A percentile compares a stretch with the other conserved stretches of the same genome.
phyloP scores from a whole-genome alignment of 2,888 invertebrate genomes.

The Aphrophora alni region DNA sequence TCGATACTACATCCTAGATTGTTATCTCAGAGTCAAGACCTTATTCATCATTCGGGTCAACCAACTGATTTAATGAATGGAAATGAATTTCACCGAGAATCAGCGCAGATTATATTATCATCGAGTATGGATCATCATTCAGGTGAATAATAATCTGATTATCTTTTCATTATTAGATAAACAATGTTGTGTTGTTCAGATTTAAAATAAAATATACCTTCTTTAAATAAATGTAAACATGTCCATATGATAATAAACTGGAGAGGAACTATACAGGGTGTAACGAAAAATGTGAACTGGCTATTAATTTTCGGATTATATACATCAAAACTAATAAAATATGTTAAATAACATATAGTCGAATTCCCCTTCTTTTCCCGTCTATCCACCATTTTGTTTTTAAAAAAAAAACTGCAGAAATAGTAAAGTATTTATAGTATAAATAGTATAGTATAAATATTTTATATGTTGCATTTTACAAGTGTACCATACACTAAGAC shows the following conservation, averaged over 20 bases:
- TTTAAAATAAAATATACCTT: background rate
- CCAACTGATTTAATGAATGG: background rate
- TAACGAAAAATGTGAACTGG: too few relatives aligned
- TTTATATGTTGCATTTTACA: too few relatives aligned
- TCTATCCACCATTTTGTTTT: too few relatives aligned
- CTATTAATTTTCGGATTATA: too few relatives aligned
- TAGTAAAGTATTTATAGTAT: too few relatives aligned
- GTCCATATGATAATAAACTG: background rate
- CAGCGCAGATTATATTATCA: conserved; percentile 11
- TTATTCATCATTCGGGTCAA: background rate
- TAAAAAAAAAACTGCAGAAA: too few relatives aligned
- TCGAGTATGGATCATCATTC: conserved; percentile 27
- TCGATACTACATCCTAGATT: background rate
- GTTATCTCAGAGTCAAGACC: background rate
- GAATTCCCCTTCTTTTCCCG: too few relatives aligned
- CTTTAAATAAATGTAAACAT: background rate
- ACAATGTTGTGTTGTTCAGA: background rate
- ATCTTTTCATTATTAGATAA: background rate
- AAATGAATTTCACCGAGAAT: background rate
- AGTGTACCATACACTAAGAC: too few relatives aligned
- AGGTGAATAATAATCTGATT: background rate
- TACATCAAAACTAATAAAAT: too few relatives aligned
- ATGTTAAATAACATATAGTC: too few relatives aligned
- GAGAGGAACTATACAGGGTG: too few relatives aligned
- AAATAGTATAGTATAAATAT: too few relatives aligned